Evolutionary conservation across 2,888 invertebrate species (phyloP), one percentile per base, ranked within the genome.

Genomic region (Torymus texanus): DNA sequence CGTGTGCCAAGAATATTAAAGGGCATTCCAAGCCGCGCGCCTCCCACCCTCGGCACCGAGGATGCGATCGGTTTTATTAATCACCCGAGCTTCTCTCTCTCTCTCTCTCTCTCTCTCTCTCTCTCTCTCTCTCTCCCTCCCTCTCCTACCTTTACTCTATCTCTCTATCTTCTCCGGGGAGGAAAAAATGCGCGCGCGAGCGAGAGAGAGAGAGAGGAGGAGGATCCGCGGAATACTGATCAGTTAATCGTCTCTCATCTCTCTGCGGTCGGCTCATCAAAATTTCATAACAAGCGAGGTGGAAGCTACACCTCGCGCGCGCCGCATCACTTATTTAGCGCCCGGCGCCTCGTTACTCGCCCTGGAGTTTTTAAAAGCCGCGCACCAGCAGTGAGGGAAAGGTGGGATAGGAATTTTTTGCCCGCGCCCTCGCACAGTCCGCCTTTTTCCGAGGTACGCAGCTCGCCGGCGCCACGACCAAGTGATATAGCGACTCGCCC

Each of bases 11-110:
- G 79, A 82, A 83, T 84, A 84, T 84, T 81, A 82, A 82, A 75
- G 53, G 65, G 77, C 76, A 82, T 83, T 83, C 75, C 83, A 53
- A 50, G 58, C 58, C 56, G 75, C 75, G 75, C 79, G 77, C 80
- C 21, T 81, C 75, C 79, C 77, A 71, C 29, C 41, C 41, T 8
- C 5, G 41, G 41, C 41, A 5, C 8, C 73, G 21, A 66, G 62
- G 77, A 72, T 78, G 70, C 81, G 78, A 81, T 79, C 78, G 56
- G 75, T 80, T 80, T 67, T 82, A 84, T 83, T 84, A 84, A 83
- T 83, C 82, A 82, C 24, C 75, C 63, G 56, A 56, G 70, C 65
- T 51, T 18, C 18, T 13, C 24, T 11, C 2, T 14, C 3, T 12
- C n/a, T 3, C 18, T 18, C 4, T 16, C 3, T 1, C 13, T 29